Percentiles rank a stretch among this genome's conserved stretches.
Conservation (phyloP, 37 sponge, comb jelly and placozoan species). For the Mnemiopsis leidyi region DNA sequence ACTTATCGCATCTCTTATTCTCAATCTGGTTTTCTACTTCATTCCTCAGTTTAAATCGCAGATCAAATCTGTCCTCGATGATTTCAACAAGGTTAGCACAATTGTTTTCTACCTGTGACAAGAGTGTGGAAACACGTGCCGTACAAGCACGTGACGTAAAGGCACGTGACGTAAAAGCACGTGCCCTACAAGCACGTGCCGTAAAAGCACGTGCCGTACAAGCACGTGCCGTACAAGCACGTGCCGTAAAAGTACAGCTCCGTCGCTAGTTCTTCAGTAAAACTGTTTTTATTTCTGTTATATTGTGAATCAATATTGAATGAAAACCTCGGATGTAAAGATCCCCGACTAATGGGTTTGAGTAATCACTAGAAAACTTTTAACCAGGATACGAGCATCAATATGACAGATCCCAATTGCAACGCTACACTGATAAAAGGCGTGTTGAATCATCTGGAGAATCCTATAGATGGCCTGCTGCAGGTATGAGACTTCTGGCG, state of each 20-base stretch:
- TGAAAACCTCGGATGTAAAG: no score
- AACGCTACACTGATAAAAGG: background rate
- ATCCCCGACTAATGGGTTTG: no score
- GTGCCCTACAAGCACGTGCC: no score
- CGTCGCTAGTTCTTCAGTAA: no score
- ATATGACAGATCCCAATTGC: background rate
- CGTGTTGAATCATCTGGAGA: constrained; percentile 74
- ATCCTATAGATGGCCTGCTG: constrained; percentile 81
- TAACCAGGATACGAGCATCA: background rate
- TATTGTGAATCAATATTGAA: no score
- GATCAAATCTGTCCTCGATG: background rate
- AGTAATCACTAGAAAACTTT: background rate
- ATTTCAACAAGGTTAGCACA: background rate
- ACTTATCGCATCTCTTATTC: constrained; percentile 70
- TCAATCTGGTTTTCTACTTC: constrained; percentile 91
- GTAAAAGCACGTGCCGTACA: no score
- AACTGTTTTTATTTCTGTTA: no score
- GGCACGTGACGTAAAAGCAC: no score
- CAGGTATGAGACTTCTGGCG: background rate
- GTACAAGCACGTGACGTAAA: no score
- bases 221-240: no score
- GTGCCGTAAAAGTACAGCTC: no score
- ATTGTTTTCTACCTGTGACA: background rate
- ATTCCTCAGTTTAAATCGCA: constrained; percentile 82
- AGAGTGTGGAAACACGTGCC: no score